phyloP scores from a whole-genome alignment of 2,888 invertebrate species.

The Calameuta pallipes region DNA sequence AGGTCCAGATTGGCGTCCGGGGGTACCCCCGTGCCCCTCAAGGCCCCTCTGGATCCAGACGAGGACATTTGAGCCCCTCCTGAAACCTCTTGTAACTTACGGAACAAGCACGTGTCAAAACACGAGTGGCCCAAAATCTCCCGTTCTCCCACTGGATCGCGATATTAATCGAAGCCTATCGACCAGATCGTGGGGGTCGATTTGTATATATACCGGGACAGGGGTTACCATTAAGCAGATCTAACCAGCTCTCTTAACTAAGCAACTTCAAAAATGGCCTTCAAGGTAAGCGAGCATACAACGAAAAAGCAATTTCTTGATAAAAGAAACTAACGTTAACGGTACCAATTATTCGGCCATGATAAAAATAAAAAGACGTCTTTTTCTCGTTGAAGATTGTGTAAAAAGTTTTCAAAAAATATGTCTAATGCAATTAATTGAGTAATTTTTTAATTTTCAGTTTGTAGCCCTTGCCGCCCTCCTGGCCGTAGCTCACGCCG shows the following conservation, averaged over 20 bases:
- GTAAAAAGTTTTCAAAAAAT: too few relatives aligned
- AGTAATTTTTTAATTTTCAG: constrained; percentile 25
- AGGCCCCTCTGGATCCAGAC: neutral
- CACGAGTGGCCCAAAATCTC: constrained; percentile 35
- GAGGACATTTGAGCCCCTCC: constrained; percentile 13
- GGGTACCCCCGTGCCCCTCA: too few relatives aligned
- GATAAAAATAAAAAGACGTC: too few relatives aligned
- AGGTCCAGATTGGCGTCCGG: neutral
- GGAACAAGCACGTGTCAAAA: constrained; percentile 26
- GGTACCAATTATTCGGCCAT: too few relatives aligned
- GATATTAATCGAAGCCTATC: constrained; percentile 15
- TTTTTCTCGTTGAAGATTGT: too few relatives aligned
- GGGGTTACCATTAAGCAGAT: constrained; percentile 37
- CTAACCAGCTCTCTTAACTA: constrained; percentile 37
- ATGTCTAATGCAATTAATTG: neutral
- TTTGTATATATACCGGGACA: constrained; percentile 48
- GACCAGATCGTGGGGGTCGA: constrained; percentile 11
- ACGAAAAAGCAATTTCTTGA: neutral
- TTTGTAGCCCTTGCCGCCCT: constrained; percentile 44
- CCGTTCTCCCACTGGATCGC: constrained; percentile 26
- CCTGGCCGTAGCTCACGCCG: constrained; percentile 43
- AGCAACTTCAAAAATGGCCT: constrained; percentile 47
- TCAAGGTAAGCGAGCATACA: constrained; percentile 44
- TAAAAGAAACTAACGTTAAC: neutral
- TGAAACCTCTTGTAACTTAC: constrained; percentile 28